phyloP scores from a whole-genome alignment of 2,797 vertebrate genomes.

The Xenops minutus region DNA sequence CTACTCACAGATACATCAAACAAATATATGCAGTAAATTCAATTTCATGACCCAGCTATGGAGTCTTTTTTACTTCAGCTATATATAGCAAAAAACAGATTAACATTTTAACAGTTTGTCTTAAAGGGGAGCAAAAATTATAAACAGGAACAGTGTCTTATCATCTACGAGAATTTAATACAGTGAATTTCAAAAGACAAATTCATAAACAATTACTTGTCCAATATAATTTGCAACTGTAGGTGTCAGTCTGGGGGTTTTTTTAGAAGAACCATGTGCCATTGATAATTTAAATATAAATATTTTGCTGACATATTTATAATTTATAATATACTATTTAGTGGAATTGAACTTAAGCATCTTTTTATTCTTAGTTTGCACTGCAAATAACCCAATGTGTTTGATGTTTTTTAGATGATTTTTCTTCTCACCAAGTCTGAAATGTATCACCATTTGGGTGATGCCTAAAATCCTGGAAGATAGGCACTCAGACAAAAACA shows the following conservation, averaged over 20 bases:
- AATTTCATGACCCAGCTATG: background rate
- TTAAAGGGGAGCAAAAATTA: background rate
- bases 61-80: background rate
- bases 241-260: background rate
- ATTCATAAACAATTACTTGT: background rate
- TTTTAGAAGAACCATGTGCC: background rate
- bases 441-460: background rate
- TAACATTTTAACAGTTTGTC: background rate
- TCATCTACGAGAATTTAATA: background rate
- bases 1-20: background rate
- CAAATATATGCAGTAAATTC: background rate
- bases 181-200: background rate
- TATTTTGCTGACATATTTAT: background rate
- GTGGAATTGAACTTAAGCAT: background rate
- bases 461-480: too few species aligned
- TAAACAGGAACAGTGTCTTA: background rate
- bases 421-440: background rate
- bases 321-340: background rate
- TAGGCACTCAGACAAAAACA: too few species aligned
- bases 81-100: background rate
- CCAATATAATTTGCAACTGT: background rate
- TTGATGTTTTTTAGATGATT: background rate
- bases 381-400: background rate
- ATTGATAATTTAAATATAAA: background rate
- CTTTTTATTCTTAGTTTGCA: background rate